Conservation (phyloP, 2,113 vertebrate species). For the Limanda limanda region DNA sequence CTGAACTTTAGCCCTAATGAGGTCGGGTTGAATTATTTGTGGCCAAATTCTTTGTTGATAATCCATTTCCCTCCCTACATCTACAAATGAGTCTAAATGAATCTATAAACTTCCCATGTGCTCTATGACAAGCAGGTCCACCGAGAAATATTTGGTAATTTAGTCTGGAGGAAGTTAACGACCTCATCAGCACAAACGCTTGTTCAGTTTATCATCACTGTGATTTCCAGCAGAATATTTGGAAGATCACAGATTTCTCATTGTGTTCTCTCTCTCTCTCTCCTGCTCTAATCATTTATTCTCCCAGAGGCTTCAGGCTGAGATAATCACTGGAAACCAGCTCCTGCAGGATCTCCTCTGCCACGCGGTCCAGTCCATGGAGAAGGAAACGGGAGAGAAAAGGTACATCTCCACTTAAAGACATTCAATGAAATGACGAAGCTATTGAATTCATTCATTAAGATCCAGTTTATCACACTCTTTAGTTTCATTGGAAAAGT, state of each 20-base stretch:
- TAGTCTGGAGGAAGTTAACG: not conserved
- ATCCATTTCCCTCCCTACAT: not conserved
- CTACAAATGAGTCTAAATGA: not conserved
- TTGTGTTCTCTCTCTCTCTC: not conserved
- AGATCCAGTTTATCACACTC: too few relatives aligned
- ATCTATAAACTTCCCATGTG: not conserved
- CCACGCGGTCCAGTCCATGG: slow-evolving; percentile 81
- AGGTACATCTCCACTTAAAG: slow-evolving; percentile 34
- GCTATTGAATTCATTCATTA: not conserved
- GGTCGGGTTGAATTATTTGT: too few relatives aligned
- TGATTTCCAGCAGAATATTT: not conserved
- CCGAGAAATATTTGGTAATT: not conserved
- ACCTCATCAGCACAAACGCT: not conserved
- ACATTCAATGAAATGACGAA: not conserved
- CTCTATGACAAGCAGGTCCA: not conserved
- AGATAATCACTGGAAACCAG: slow-evolving; percentile 85
- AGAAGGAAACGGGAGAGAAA: slow-evolving; percentile 77
- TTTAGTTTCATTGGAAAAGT: too few relatives aligned
- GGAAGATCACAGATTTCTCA: not conserved
- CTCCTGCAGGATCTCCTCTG: slow-evolving; percentile 83
- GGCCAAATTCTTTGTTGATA: too few relatives aligned
- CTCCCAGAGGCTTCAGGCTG: slow-evolving; percentile 86
- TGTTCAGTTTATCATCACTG: not conserved
- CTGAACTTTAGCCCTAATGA: too few relatives aligned
- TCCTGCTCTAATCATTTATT: not conserved